Base-by-base conservation (phyloP, 53 echinoderm and acorn worm genomes). In the Crossaster papposus region DNA sequence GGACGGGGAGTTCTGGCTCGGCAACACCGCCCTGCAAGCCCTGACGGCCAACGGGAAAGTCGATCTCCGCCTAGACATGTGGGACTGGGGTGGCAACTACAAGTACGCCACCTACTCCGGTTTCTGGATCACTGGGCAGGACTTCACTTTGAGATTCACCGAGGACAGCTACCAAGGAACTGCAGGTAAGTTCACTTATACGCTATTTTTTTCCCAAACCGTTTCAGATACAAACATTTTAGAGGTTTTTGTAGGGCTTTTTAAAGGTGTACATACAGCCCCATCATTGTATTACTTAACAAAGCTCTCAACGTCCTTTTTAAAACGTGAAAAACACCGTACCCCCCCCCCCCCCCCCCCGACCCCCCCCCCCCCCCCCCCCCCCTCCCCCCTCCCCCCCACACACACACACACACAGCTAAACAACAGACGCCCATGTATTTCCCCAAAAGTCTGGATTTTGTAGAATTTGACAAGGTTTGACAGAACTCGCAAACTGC, bases 1-100 rank as follows among this genome's bases (percentile, higher is more conserved):
- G 22, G 77, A 36, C 55, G 79, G 88, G 5, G 96, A 98, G 50
- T 93, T 92, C 36, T 98, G 99, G 99, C 92, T 98, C 1, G 99
- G 99, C 14, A 93, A 96, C 82, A 91, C 94, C 36, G 89, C 75
- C 87, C 88, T 98, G 35, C 83, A 92, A 75, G 65, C 84, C 81
- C 51, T 98, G 33, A 92, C 92, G 51, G 74, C 20, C 36, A 52
- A 23, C 22, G 94, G 92, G 38, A 82, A 70, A 22, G 94, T 94
- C 81, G 86, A 92, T 28, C 90, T 98, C 36, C 90, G 92, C 26
- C 86, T 98, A 0, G 99, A 95, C 53, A 79, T 97, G 38, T 79
- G 76, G 20, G 93, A 95, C 75, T 95, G 95, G 95, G 58, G 83
- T 50, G 82, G 89, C 54, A 75, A 33, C n/a, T 84, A 87, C 76